Base-by-base conservation (phyloP, 2,797 vertebrate species). In the Botia kubotai region DNA sequence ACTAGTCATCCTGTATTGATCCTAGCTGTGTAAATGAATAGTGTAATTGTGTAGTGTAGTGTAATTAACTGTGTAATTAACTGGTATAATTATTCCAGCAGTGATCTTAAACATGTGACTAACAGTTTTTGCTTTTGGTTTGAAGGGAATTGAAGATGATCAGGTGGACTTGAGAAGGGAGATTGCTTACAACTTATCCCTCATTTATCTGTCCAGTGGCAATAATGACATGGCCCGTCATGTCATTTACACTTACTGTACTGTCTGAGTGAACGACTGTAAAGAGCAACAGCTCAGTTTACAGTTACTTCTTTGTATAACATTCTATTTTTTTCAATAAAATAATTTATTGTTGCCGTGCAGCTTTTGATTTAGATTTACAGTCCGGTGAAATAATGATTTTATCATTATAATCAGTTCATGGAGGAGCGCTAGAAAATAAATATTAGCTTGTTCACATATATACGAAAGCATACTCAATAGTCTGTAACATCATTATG, bases 161-260 rank as follows among this genome's bases (percentile, higher is more conserved):
- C 39, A 43, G 39, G 39, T 96, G 81, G 96, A 97, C 86, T 86
- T 97, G 81, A 90, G 93, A 80, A 92, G 94, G 91, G 96, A 97
- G 80, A 91, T 95, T 60, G 95, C 95, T 82, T 96, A 43, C 39
- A 97, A 97, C 85, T 89, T 96, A 83, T 94, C 94, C 0, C 92
- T 96, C 23, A 95, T 97, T 82, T 96, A 96, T 86, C 96, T 95
- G 87, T 92, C 90, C 84, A 96, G 94, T 13, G 95, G 95, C 55
- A 97, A 97, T 75, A 87, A 36, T 0, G 90, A 91, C 68, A 94
- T 97, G 95, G 95, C 94, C 21, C 94, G 86, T 0, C 92, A 90
- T 73, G 86, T 96, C 46, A 68, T 97, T 53, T 93, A 92, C 14
- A 95, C 93, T 0, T 91, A 95, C 1, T 93, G 89, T 43, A 89